A percentile compares a stretch with the other conserved stretches of the same genome.
phyloP scores from a whole-genome alignment of 2,113 vertebrate species.

The Tachycineta bicolor region DNA sequence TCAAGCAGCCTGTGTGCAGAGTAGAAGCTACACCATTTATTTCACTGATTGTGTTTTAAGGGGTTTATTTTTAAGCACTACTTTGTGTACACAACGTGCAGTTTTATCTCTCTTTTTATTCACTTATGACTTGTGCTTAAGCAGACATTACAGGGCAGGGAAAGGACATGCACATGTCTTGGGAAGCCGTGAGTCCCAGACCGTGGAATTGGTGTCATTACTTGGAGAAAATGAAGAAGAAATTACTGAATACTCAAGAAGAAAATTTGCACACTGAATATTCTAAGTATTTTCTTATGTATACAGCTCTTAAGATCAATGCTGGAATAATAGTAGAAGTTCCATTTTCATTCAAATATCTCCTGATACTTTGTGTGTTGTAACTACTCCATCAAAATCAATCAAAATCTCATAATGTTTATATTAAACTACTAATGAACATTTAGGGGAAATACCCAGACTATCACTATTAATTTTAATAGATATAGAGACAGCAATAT shows the following conservation, averaged over 20 bases:
- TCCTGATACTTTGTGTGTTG: neutral
- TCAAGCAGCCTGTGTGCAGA: neutral
- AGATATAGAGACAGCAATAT: neutral
- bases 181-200: neutral
- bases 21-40: neutral
- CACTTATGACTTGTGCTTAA: neutral
- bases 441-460: neutral
- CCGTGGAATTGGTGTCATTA: fast-evolving
- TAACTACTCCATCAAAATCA: neutral
- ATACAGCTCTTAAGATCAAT: neutral
- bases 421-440: neutral
- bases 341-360: neutral
- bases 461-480: neutral
- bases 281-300: neutral
- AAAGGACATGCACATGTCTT: neutral
- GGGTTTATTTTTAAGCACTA: neutral
- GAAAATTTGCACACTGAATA: neutral
- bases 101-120: neutral
- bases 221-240: neutral
- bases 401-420: neutral
- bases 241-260: neutral
- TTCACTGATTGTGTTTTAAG: neutral
- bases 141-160: neutral
- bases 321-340: neutral
- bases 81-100: fast-evolving